These are phyloP conservation scores for Amblyteles armatorius DNA, from an alignment of 2,888 invertebrate species.

Conservation along the genomic window DNA sequence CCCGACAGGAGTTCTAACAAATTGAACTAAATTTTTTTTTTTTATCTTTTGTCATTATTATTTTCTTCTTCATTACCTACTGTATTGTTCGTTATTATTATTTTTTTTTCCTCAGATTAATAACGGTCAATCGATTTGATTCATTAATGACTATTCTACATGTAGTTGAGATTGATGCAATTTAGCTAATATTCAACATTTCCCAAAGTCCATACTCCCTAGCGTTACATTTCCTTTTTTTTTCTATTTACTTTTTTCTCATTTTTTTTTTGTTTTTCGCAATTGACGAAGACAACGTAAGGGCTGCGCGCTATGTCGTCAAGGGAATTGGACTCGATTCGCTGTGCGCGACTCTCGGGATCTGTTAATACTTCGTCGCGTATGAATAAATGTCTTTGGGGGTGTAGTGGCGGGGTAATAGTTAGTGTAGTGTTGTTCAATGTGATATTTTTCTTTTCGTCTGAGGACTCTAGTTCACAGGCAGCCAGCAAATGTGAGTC, in stretches of 20 bases:
- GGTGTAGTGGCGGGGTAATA: conserved; percentile 23
- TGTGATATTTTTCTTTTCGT: conserved; percentile 56
- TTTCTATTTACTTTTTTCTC: conserved; percentile 23
- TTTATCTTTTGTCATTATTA: conserved; percentile 22
- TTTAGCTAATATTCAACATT: conserved; percentile 74
- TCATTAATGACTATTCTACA: conserved; percentile 79
- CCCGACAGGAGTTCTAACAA: conserved; percentile 80
- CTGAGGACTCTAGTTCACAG: conserved; percentile 72
- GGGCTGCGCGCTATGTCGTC: conserved; percentile 32
- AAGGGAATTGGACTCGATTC: conserved; percentile 56
- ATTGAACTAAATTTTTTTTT: conserved; percentile 79
- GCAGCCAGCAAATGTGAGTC: conserved; percentile 74
- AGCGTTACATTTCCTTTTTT: conserved; percentile 39
- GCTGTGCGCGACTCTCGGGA: conserved; percentile 67
- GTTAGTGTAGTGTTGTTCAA: conserved; percentile 14
- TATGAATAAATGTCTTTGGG: conserved; percentile 74
- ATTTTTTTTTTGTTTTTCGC: conserved; percentile 8
- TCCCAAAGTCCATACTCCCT: conserved; percentile 69
- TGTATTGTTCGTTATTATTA: conserved; percentile 74
- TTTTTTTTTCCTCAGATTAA: conserved; percentile 69
- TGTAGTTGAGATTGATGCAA: conserved; percentile 74
- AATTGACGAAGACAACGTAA: conserved; percentile 26
- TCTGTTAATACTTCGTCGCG: conserved; percentile 75
- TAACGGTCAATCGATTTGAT: conserved; percentile 79
- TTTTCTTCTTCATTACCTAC: conserved; percentile 72